Conservation (phyloP, 2,113 vertebrate species). For the Sus scrofa region T2T-Sscrofa CM000824.6:215000501-215001000, state of each 20-base stretch:
- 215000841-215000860: background rate
- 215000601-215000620: background rate
- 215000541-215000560: background rate
- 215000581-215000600: slow-evolving; percentile 29
- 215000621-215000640: background rate
- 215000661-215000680: background rate
- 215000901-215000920: background rate
- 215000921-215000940: background rate
- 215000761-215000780: background rate
- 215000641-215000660: background rate
- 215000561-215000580: slow-evolving; percentile 55
- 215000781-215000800: background rate
- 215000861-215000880: background rate
- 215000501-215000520: background rate
- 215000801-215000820: background rate
- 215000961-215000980: background rate
- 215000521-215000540: background rate
- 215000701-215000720: background rate
- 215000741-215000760: background rate
- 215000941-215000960: background rate
- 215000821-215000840: background rate
- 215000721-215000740: background rate
- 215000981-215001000: background rate
- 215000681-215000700: background rate
- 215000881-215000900: background rate